Evolutionary conservation across 2,113 vertebrate genomes (phyloP).

Genomic region (Microcebus griseorufus): DNA sequence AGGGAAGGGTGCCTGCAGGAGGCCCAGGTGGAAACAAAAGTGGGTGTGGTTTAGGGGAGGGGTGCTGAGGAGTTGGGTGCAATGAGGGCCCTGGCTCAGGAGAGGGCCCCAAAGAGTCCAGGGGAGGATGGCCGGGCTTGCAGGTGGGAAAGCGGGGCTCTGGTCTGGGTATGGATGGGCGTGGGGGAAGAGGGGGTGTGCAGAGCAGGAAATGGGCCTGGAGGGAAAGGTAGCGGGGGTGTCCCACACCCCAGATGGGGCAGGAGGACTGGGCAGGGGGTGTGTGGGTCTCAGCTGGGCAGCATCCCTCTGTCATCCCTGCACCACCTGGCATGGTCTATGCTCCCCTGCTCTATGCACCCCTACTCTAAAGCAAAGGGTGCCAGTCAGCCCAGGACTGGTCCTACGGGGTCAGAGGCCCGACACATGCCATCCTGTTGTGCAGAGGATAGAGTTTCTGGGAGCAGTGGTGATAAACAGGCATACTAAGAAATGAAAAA

Average conservation of each 20-base stretch:
- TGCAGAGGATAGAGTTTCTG: neutral
- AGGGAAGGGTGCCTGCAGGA: neutral
- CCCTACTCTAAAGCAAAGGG: neutral
- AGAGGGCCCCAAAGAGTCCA: neutral
- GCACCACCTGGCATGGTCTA: neutral
- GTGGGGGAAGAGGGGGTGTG: no score
- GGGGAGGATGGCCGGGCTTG: neutral
- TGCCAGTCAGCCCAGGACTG: neutral
- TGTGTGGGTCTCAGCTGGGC: neutral
- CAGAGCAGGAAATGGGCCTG: neutral
- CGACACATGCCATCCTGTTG: neutral
- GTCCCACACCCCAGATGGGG: neutral
- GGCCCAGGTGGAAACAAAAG: neutral
- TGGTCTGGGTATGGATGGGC: neutral
- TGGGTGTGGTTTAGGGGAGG: neutral
- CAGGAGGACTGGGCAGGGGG: neutral
- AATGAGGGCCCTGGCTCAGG: neutral
- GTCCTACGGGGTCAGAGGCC: neutral
- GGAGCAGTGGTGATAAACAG: neutral
- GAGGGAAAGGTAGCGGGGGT: neutral
- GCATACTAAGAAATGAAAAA: neutral
- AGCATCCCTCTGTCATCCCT: neutral
- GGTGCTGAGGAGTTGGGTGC: neutral
- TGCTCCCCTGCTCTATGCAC: rapidly evolving
- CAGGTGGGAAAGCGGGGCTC: neutral